Evolutionary conservation across 2,888 invertebrate species (phyloP), one percentile per base, ranked within the genome.

Genomic region (Calameuta pallipes): DNA sequence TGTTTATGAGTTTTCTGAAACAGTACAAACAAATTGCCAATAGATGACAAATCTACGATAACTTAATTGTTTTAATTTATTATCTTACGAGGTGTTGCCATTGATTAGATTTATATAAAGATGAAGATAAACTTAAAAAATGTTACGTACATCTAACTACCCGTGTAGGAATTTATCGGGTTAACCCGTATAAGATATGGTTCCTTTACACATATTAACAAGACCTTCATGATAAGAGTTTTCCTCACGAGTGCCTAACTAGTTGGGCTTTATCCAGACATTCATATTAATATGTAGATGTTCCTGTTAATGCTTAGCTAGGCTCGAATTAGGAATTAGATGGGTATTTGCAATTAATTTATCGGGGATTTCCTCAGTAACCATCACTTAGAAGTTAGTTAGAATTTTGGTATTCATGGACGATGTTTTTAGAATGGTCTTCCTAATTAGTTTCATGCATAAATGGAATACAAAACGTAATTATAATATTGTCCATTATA

Each of bases 1-100:
- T 74, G 80, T 41, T 78, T 75, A 31, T 30, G 75, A 73, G 34
- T 31, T 56, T 71, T 70, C 71, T 71, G 31, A 23, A 78, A 71
- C 71, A 71, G 23, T 33, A 23, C 23, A 56, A 56, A 23, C 23
- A 23, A 56, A 56, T 56, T 56, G 15, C 23, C 23, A 23, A 15
- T 56, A 56, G 6, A 56, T 56, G 56, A 56, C 2, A 56, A 56
- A 56, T 23, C 9, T 23, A 23, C 56, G 23, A 56, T 23, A 56
- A 23, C 23, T 23, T 23, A 9, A 23, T 56, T 23, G 2, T 9
- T 15, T 41, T 23, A 41, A 41, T 15, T 41, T 41, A 23, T 41
- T 15, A 23, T 41, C 1, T 15, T 23, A 41, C 23, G 1, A 23
- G 23, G 15, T 23, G 9, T 41, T 41, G 4, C 9, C 0, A 41